Evolutionary conservation across 2,888 invertebrate species (phyloP), one percentile per base, ranked within the genome.

Genomic region (Lithophane socia): DNA sequence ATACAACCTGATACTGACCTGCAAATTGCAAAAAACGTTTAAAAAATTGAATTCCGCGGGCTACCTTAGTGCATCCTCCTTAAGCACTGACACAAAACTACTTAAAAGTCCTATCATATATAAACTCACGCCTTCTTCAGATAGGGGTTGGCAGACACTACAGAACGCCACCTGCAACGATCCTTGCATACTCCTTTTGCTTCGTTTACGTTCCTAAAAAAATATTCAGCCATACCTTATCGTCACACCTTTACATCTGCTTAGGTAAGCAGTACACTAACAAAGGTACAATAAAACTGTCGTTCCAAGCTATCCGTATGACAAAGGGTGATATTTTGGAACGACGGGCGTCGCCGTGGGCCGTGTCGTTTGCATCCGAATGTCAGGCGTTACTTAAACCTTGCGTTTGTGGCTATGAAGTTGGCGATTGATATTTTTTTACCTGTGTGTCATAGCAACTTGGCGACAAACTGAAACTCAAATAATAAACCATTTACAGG

Each of bases 301-400:
- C 80, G 42, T 74, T 60, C 29, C 7, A n/a, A 52, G 74, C 71
- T 58, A 63, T 80, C 49, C 60, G 56, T 79, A 75, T 87, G 79
- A 86, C 79, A 86, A 86, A 85, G 81, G 80, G 75, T 74, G 79
- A 76, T 87, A 85, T 83, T 87, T 83, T 75, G 73, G 75, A 16
- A 49, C 75, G 29, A 37, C 60, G 37, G 4, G 42, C 75, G 37
- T 49, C 61, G 80, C 79, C 47, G 67, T 61, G 75, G 84, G 70
- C 77, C 65, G 13, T 29, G 81, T 83, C 86, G 86, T 86, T 86
- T 87, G 86, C 86, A 86, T 86, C 69, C 56, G 73, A 87, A 86
- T 86, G 78, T 58, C n/a, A 71, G 18, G 49, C 69, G 81, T 85
- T 83, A 75, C 67, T 81, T 76, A 74, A 73, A 80, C 70, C 75